Evolutionary conservation across 2,797 vertebrate genomes (phyloP), one percentile per base, ranked within the genome.

Genomic region (Oryzias dopingdopingensis): DNA sequence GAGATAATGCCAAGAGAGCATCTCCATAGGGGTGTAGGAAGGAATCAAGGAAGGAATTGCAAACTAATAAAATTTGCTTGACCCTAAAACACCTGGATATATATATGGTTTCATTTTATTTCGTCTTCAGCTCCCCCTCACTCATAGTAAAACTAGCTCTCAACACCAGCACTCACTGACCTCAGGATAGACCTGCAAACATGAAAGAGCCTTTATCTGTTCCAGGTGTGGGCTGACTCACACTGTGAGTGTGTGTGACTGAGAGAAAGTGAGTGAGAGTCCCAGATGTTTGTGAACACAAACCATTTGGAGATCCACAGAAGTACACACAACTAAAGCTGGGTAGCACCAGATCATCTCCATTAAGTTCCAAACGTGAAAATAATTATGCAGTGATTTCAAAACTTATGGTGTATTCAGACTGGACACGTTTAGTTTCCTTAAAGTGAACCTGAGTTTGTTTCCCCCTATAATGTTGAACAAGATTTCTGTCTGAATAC

Each of bases 161-260:
- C 85, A 88, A 85, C 88, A 87, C 83, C 80, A 82, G 83, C 76
- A 71, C 81, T 82, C 76, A 29, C 81, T 93, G 91, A 92, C 91
- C 91, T 88, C 85, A 47, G 83, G 75, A 84, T 87, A 83, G 90
- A 88, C 88, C 79, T 65, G 65, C 61, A 80, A 89, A 92, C 90
- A 92, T 91, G 81, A 92, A 92, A 92, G 90, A 72, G 65, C 71
- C 81, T 90, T 92, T 89, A 92, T 92, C 80, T 86, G 85, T 90
- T 91, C 89, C 92, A 92, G 91, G 91, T 92, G 91, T 89, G 84
- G 80, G 66, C 74, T 72, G 74, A 81, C 81, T 83, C 75, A 79
- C 20, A 67, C 77, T 86, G 81, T 16, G 72, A 67, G 65, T 56
- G 76, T 66, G 71, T 74, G 58, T 44, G 60, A 51, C 47, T 18